Evolutionary conservation across 2,113 vertebrate genomes (phyloP).

Genomic region (Etheostoma cragini): DNA sequence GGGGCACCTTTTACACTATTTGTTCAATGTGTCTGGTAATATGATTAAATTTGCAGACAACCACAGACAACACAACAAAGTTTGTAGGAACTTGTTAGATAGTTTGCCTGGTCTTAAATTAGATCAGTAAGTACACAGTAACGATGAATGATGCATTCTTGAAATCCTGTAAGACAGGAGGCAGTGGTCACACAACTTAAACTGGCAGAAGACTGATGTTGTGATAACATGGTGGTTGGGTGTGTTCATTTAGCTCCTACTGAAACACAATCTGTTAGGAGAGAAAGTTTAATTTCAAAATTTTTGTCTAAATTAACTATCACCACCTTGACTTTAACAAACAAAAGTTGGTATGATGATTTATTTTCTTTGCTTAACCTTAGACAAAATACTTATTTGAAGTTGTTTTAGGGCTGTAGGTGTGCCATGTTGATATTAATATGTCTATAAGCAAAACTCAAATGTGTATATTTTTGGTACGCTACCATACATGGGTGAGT

Average conservation of each 20-base stretch:
- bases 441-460: background rate
- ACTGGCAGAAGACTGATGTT: slow-evolving; percentile 10
- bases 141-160: slow-evolving; percentile 1
- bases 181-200: slow-evolving; percentile 26
- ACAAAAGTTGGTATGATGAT: background rate
- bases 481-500: background rate
- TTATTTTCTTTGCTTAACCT: background rate
- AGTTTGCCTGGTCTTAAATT: background rate
- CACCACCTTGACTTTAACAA: background rate
- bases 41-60: background rate
- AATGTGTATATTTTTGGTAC: background rate
- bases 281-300: background rate
- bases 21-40: background rate
- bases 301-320: slow-evolving; percentile 19
- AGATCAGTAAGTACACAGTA: background rate
- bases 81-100: background rate
- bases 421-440: too few relatives aligned
- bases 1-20: background rate
- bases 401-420: background rate
- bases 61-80: background rate
- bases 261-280: slow-evolving; percentile 20
- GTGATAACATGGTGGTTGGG: slow-evolving; percentile 41
- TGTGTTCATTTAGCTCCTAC: slow-evolving; percentile 30
- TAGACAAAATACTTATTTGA: background rate
- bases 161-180: slow-evolving; percentile 20